Base-by-base conservation (phyloP, 2,797 vertebrate species). In the Crypturellus tataupa region DNA sequence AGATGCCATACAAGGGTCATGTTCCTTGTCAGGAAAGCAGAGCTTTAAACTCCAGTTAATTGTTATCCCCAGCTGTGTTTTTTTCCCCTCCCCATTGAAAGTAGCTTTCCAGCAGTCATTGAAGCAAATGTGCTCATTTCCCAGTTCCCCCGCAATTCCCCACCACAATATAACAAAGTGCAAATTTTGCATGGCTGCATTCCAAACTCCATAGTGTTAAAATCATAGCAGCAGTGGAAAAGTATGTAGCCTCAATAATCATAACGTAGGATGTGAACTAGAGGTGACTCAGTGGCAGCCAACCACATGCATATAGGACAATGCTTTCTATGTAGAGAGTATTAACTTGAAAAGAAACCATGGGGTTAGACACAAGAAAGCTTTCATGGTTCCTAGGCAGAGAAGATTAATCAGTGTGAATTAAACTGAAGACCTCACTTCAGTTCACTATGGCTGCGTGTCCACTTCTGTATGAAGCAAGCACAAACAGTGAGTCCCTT, bases 1-100 rank as follows among this genome's bases (percentile, higher is more conserved):
- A 91, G 89, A 90, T 91, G 77, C 79, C 86, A 87, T 81, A 65
- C 0, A 9, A 25, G 65, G 90, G 75, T 94, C 89, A 75, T 27
- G 42, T 72, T 94, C 80, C 91, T 84, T 90, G 70, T 93, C 80
- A 94, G 67, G 19, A 90, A 95, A 93, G 68, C 82, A 87, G 77
- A 94, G 75, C n/a, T 94, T 92, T 95, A 91, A 72, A 96, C 85
- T 89, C 42, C 73, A 94, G 65, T 82, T 88, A 97, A 96, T 87
- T 92, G 73, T 51, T 88, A 87, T 89, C 40, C 75, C 83, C 85
- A 93, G 87, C 71, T 93, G 92, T 65, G 70, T 90, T 79, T 75
- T 33, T 76, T 37, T 76, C 72, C 39, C 23, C 29, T 24, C 63
- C 35, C 16, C 72, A 90, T 55, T 82, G 68, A 93, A 78, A 44